Base-by-base conservation (phyloP, 2,797 vertebrate genomes). In the Takifugu rubripes region DNA sequence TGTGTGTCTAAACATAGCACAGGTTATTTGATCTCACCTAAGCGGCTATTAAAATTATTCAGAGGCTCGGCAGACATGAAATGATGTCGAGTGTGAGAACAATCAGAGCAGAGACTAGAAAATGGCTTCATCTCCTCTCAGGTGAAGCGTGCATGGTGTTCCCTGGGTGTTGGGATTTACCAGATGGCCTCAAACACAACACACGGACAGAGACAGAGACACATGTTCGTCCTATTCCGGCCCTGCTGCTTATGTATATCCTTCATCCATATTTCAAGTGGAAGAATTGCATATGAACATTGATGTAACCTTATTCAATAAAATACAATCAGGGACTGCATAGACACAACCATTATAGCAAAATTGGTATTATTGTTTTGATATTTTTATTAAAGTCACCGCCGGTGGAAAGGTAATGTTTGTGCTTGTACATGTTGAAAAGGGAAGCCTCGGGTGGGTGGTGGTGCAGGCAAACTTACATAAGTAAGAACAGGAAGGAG, bases 111-210 rank as follows among this genome's bases (percentile, higher is more conserved):
- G 26, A 64, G 62, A 62, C 48, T 25, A 65, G 43, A 45, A 48
- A 68, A 70, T 2, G 33, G 52, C 66, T 66, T 50, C 72, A 43
- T n/a, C 71, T 79, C 66, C 77, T 36, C 61, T 79, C 69, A 72
- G 44, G 29, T 51, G 44, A 44, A 47, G 40, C 55, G 46, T 43
- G 53, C 10, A 26, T 52, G 53, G 12, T 27, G 29, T 24, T 64
- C 77, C 67, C 74, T 72, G 59, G 71, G 74, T 82, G 72, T 79
- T 83, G 72, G 69, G 87, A 85, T 84, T 73, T 72, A 85, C 78
- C 86, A 87, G 85, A 88, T 87, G 84, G 81, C 73, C 81, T 26
- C 65, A 62, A 63, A 84, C 68, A 71, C 64, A 81, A 54, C 46
- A 45, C 27, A 64, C 53, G 29, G 27, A 52, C 45, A 36, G 53